Percentiles rank a stretch among this genome's conserved stretches.
These are phyloP conservation scores for Chelonus insularis DNA, from an alignment of 1,140 invertebrate species.

Conservation along the genomic window DNA sequence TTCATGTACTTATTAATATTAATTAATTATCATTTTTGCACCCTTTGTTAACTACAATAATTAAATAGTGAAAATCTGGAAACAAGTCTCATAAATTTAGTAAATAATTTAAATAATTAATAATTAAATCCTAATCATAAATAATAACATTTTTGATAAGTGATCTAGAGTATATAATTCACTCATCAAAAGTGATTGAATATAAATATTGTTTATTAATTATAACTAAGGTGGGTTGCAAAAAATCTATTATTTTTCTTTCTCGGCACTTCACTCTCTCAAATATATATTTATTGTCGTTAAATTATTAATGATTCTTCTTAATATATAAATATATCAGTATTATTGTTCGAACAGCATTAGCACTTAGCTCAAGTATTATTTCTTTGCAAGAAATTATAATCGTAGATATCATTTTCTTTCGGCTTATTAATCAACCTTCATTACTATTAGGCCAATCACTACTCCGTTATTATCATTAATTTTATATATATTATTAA, in stretches of 20 bases:
- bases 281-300: constrained; percentile 32
- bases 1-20: too few species aligned
- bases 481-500: constrained; percentile 26
- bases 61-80: too few species aligned
- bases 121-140: too few species aligned
- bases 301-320: constrained; percentile 32
- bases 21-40: too few species aligned
- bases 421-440: neutral
- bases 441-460: constrained; percentile 50
- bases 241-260: constrained; percentile 3
- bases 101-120: too few species aligned
- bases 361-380: constrained; percentile 53
- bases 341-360: constrained; percentile 63
- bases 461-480: constrained; percentile 50
- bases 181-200: too few species aligned
- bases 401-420: constrained; percentile 28
- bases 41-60: too few species aligned
- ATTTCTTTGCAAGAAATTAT: constrained; percentile 16
- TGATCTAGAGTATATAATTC: too few species aligned
- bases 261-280: constrained; percentile 21
- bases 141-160: too few species aligned
- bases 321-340: constrained; percentile 50
- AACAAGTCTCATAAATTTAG: too few species aligned
- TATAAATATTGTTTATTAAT: neutral
- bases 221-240: neutral